These are phyloP conservation scores for Drosophila anceps DNA, from an alignment of 2,888 invertebrate species.

Conservation along the genomic window DNA sequence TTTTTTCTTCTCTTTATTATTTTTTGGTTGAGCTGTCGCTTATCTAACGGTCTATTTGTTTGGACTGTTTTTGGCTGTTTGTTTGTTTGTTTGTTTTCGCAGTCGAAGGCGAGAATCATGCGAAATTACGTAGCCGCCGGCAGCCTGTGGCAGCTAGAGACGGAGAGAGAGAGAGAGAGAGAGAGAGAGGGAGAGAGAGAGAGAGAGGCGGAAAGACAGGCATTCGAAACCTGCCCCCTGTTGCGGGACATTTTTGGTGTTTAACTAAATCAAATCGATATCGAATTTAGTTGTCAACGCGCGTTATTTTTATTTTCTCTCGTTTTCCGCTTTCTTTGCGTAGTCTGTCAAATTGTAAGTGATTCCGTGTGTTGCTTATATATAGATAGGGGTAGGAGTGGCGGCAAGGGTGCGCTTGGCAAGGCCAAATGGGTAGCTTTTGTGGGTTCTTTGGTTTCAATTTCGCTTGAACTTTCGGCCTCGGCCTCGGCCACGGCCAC, in stretches of 20 bases:
- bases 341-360: slow-evolving; percentile 69
- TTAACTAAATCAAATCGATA: slow-evolving; percentile 82
- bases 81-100: slow-evolving; percentile 77
- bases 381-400: neutral
- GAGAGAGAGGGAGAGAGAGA: neutral
- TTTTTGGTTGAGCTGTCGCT: slow-evolving; percentile 41
- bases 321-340: neutral
- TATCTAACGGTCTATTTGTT: slow-evolving; percentile 65
- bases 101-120: slow-evolving; percentile 76
- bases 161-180: neutral
- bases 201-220: neutral
- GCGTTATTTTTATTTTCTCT: slow-evolving; percentile 45
- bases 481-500: slow-evolving; percentile 1
- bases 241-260: slow-evolving; percentile 59
- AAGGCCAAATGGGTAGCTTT: slow-evolving; percentile 31
- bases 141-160: neutral
- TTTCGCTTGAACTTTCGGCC: slow-evolving; percentile 66
- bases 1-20: slow-evolving; percentile 1
- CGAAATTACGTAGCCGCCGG: slow-evolving; percentile 62
- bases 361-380: slow-evolving; percentile 34
- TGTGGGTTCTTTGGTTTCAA: slow-evolving; percentile 71
- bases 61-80: slow-evolving; percentile 49
- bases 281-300: slow-evolving; percentile 78
- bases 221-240: neutral
- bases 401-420: neutral